Conservation (phyloP, 2,797 vertebrate species). For the Merluccius polli region DNA sequence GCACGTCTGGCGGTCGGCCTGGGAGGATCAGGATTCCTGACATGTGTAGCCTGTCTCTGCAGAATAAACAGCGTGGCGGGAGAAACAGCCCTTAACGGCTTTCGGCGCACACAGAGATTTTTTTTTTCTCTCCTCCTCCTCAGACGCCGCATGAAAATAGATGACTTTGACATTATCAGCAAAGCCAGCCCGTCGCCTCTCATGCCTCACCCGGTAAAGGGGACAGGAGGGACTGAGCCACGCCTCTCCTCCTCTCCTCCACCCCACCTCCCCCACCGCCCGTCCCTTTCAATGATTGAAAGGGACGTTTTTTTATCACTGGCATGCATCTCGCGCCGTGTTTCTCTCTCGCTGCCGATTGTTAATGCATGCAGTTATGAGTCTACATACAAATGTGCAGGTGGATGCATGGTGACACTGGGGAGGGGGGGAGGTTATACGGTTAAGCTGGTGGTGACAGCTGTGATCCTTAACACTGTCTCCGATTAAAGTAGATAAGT, state of each 20-base stretch:
- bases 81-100: conserved; percentile 62
- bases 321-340: not conserved
- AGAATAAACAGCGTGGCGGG: conserved; percentile 65
- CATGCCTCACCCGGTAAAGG: conserved; percentile 56
- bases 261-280: not conserved
- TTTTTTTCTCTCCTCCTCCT: conserved; percentile 21
- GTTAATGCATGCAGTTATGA: not conserved
- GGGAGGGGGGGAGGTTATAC: not conserved
- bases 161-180: conserved; percentile 75
- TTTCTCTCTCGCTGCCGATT: not conserved
- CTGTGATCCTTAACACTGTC: not conserved
- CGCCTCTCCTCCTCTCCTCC: not conserved
- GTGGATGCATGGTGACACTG: not conserved
- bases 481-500: not conserved
- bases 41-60: conserved; percentile 60
- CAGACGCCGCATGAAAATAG: conserved; percentile 66
- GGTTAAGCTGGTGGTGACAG: not conserved
- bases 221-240: conserved; percentile 55
- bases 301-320: not conserved
- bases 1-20: not conserved
- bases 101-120: conserved; percentile 50
- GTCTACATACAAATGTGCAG: not conserved
- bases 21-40: conserved; percentile 68
- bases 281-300: not conserved
- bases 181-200: conserved; percentile 70